Evolutionary conservation across 2,113 vertebrate species (phyloP).

Genomic region (Barnardius zonarius): DNA sequence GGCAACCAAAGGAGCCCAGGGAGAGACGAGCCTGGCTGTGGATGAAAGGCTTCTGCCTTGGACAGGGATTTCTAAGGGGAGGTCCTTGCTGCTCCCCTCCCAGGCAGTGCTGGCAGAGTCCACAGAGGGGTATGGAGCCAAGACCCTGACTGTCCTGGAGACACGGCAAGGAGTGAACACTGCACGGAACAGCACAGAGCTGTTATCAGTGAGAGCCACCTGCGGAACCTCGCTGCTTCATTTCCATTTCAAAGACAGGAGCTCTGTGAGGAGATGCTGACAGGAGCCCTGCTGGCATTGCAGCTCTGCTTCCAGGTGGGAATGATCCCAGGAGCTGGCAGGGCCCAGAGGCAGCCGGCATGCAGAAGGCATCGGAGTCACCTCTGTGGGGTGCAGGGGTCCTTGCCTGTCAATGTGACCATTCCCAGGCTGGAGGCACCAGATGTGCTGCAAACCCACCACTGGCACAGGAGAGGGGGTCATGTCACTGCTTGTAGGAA

Average conservation of each 20-base stretch:
- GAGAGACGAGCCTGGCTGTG: neutral
- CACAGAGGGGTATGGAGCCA: rapidly evolving
- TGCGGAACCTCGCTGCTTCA: neutral
- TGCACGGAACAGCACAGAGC: neutral
- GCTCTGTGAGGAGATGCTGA: neutral
- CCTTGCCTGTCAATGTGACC: neutral
- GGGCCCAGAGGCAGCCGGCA: neutral
- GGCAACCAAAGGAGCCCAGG: neutral
- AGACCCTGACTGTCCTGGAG: neutral
- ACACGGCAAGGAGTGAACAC: neutral
- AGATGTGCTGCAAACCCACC: neutral
- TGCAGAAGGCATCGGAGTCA: rapidly evolving
- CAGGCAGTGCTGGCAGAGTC: neutral
- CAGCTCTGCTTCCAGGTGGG: neutral
- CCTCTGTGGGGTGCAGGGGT: neutral
- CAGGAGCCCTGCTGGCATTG: neutral
- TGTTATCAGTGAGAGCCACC: slow-evolving; percentile 26
- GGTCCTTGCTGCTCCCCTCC: neutral
- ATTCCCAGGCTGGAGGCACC: neutral
- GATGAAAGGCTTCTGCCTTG: neutral
- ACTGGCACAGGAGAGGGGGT: neutral
- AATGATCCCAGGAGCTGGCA: neutral
- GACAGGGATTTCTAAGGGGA: neutral
- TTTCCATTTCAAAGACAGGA: neutral
- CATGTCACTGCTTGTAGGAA: neutral